These are phyloP conservation scores for Antigone vipio DNA, from an alignment of 2,113 vertebrate species.

Conservation along the genomic window DNA sequence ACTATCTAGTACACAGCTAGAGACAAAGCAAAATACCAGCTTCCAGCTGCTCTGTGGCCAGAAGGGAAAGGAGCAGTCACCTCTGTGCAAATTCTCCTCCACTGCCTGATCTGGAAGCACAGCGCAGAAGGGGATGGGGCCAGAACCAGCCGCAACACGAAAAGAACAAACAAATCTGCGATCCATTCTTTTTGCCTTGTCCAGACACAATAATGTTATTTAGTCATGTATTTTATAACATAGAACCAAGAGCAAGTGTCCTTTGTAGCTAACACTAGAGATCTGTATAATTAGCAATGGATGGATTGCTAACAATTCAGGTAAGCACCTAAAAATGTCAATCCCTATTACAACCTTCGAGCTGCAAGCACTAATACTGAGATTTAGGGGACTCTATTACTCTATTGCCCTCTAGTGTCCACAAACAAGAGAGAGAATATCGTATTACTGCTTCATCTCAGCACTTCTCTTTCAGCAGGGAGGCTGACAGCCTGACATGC, in stretches of 20 bases:
- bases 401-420: constrained; percentile 39
- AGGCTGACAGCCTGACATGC: not conserved
- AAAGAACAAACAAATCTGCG: not conserved
- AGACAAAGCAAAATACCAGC: not conserved
- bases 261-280: not conserved
- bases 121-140: not conserved
- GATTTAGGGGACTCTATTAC: not conserved
- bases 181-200: not conserved
- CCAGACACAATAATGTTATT: not conserved
- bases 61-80: not conserved
- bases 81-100: not conserved
- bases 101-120: not conserved
- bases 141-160: not conserved
- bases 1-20: not conserved
- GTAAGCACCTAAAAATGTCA: not conserved
- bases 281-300: not conserved
- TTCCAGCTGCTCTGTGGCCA: not conserved
- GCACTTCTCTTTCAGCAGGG: not conserved
- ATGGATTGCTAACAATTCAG: not conserved
- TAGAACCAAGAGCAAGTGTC: not conserved
- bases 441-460: not conserved
- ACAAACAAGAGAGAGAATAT: not conserved
- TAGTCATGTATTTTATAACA: not conserved
- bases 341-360: not conserved
- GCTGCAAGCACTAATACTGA: fast-evolving